These are phyloP conservation scores for Drosophila athabasca DNA, from an alignment of 1,140 invertebrate genomes.

Conservation along the genomic window DNA sequence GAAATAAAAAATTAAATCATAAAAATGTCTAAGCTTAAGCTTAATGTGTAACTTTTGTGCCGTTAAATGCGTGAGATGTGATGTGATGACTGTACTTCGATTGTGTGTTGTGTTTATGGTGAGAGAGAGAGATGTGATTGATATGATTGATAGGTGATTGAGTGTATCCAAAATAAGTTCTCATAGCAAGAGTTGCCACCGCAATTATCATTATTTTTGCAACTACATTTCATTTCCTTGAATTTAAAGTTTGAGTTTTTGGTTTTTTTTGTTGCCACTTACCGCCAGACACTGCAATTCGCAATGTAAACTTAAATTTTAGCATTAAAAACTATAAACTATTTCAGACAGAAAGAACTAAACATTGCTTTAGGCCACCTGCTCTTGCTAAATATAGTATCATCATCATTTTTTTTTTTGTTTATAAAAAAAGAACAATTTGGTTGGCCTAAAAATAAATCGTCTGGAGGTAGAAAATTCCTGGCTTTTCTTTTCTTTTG, in stretches of 20 bases:
- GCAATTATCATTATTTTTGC: conserved; percentile 16
- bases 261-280: conserved; percentile 57
- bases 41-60: conserved; percentile 46
- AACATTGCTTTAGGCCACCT: conserved; percentile 23
- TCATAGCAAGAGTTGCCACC: conserved; percentile 67
- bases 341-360: conserved; percentile 1
- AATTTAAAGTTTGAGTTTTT: conserved; percentile 2
- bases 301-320: conserved; percentile 75
- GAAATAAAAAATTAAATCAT: conserved; percentile 38
- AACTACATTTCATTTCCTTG: conserved; percentile 39
- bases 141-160: neutral
- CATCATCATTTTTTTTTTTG: conserved; percentile 1
- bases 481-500: conserved; percentile 6
- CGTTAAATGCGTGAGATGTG: conserved; percentile 31
- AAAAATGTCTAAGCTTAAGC: conserved; percentile 65
- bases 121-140: conserved; percentile 23
- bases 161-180: conserved; percentile 62
- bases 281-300: conserved; percentile 77
- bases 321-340: conserved; percentile 35
- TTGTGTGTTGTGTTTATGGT: conserved; percentile 11
- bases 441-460: conserved; percentile 31
- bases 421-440: conserved; percentile 21
- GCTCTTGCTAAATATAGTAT: conserved; percentile 13
- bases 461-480: conserved; percentile 33
- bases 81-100: conserved; percentile 55